A percentile compares a stretch with the other conserved stretches of the same genome.
phyloP scores from a whole-genome alignment of 92 coral and sea anemone genomes.

The Zoanthus gigantus region DNA sequence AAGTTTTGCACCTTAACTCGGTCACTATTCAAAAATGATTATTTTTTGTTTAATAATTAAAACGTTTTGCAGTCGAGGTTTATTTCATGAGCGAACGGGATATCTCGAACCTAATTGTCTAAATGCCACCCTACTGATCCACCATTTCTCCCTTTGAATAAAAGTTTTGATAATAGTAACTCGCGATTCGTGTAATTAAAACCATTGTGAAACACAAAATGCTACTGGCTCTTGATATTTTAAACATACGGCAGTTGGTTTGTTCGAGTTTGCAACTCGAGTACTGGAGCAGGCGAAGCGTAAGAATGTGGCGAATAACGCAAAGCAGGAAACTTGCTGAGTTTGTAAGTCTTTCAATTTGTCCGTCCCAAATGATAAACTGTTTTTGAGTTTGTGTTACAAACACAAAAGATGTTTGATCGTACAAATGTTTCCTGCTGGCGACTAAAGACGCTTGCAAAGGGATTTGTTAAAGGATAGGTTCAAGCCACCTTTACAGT shows the following conservation, averaged over 20 bases:
- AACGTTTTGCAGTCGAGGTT: slow-evolving; percentile 22
- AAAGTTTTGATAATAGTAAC: slow-evolving; percentile 34
- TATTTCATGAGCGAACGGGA: slow-evolving; percentile 11
- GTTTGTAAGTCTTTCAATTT: slow-evolving; percentile 77
- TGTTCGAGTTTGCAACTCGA: slow-evolving; percentile 28
- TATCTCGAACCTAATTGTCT: slow-evolving; percentile 13
- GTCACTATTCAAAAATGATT: neutral
- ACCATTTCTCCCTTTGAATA: slow-evolving; percentile 31
- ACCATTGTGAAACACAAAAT: slow-evolving; percentile 35
- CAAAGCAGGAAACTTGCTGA: slow-evolving; percentile 92
- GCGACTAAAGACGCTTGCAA: neutral
- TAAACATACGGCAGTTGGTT: slow-evolving; percentile 32
- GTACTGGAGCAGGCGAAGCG: slow-evolving; percentile 20
- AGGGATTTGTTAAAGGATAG: neutral
- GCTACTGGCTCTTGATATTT: slow-evolving; percentile 33
- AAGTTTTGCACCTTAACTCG: slow-evolving; percentile 17
- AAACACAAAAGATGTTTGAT: neutral
- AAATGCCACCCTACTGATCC: slow-evolving; percentile 47
- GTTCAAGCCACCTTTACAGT: neutral
- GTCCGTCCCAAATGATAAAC: neutral
- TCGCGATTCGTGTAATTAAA: slow-evolving; percentile 52
- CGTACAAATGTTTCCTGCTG: slow-evolving; percentile 2
- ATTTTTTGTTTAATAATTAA: slow-evolving; percentile 34
- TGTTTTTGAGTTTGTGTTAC: neutral
- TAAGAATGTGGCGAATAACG: slow-evolving; percentile 90